These are phyloP conservation scores for Sclerodermus sp. DNA, from an alignment of 2,888 invertebrate species.

Conservation along the genomic window DNA sequence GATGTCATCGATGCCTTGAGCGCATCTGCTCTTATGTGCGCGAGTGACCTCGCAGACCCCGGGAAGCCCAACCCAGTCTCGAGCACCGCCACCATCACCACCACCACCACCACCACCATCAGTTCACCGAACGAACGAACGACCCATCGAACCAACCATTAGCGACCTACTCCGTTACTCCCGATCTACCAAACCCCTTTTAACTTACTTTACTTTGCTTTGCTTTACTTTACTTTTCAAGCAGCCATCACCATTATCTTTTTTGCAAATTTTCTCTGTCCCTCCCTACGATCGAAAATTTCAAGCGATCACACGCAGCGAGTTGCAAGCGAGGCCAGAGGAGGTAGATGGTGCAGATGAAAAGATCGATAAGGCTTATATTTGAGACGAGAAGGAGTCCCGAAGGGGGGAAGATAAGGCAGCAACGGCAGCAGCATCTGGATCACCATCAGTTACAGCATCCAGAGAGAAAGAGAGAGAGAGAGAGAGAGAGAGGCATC, in stretches of 20 bases:
- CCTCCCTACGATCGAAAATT: no score
- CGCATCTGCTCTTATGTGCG: conserved; percentile 47
- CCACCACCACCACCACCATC: no score
- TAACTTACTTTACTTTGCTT: no score
- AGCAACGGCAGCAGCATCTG: conserved; percentile 28
- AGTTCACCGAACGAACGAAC: no score
- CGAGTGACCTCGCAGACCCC: conserved; percentile 51
- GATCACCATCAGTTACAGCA: conserved; percentile 34
- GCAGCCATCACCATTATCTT: no score
- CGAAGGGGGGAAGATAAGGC: not conserved
- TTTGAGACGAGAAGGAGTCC: conserved; percentile 24
- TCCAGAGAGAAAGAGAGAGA: no score
- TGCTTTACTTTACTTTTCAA: no score
- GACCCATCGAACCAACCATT: conserved; percentile 45
- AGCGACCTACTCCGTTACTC: conserved; percentile 39
- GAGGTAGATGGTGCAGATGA: conserved; percentile 15
- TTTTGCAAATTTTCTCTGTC: no score
- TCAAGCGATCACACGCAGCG: no score
- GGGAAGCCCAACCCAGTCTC: conserved; percentile 50
- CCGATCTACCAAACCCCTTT: no score
- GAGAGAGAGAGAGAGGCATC: conserved; percentile 13
- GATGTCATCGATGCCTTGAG: conserved; percentile 54
- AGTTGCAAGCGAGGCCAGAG: no score
- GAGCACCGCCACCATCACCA: no score
- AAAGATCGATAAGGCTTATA: conserved; percentile 28